Conservation (phyloP, 2,113 vertebrate genomes). For the Nothobranchius furzeri region DNA sequence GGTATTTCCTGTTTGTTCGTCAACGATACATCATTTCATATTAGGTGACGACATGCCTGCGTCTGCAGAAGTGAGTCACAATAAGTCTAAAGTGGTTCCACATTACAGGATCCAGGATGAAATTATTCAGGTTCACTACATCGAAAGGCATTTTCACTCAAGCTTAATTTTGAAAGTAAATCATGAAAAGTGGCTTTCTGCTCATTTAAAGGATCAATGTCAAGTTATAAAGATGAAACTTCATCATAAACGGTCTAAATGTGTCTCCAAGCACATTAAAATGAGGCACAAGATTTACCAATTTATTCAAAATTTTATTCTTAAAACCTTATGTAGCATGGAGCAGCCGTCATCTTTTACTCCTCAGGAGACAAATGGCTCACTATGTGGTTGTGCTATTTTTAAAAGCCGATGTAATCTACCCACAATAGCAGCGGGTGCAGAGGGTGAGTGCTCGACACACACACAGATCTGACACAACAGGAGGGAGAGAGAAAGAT, state of each 20-base stretch:
- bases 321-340: conserved; percentile 40
- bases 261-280: conserved; percentile 3
- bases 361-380: conserved; percentile 52
- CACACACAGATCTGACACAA: conserved; percentile 54
- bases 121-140: neutral
- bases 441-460: conserved; percentile 63
- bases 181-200: neutral
- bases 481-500: conserved; percentile 19
- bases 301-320: conserved; percentile 50
- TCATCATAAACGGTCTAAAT: too few species aligned
- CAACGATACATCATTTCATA: too few species aligned
- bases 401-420: conserved; percentile 77
- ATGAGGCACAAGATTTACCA: conserved; percentile 7
- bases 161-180: neutral
- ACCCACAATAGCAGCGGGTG: conserved; percentile 68
- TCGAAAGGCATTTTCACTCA: neutral
- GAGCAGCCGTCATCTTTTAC: neutral
- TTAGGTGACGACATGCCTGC: too few species aligned
- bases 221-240: too few species aligned
- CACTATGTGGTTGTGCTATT: conserved; percentile 68
- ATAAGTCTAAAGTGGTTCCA: too few species aligned
- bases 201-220: neutral
- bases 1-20: too few species aligned
- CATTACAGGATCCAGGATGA: neutral
- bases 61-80: too few species aligned